Evolutionary conservation across 2,113 vertebrate species (phyloP).

Genomic region (Nerophis lumbriciformis): DNA sequence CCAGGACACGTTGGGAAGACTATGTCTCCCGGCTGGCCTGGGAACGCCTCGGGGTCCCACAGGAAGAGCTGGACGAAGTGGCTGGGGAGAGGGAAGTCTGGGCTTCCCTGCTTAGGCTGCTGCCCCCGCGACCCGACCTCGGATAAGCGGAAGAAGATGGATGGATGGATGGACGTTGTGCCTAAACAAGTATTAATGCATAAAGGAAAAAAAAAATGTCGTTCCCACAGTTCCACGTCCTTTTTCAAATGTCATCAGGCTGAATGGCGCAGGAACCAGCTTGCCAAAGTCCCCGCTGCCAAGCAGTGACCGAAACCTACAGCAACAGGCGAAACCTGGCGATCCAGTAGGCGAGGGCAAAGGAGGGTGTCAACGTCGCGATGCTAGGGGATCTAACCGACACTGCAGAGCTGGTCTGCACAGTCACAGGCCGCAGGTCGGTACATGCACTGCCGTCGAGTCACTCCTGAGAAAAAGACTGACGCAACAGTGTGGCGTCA

Average conservation of each 20-base stretch:
- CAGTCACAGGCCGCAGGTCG: constrained; percentile 56
- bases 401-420: constrained; percentile 65
- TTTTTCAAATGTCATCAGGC: constrained; percentile 41
- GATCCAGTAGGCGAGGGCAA: constrained; percentile 52
- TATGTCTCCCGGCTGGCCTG: too few relatives aligned
- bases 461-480: constrained; percentile 50
- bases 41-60: too few relatives aligned
- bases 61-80: too few relatives aligned
- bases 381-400: constrained; percentile 59
- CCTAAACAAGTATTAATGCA: too few relatives aligned
- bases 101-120: too few relatives aligned
- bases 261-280: constrained; percentile 65
- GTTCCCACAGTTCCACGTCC: background rate
- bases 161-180: too few relatives aligned
- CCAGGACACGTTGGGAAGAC: too few relatives aligned
- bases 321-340: constrained; percentile 68
- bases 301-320: constrained; percentile 69
- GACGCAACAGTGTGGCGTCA: constrained; percentile 1
- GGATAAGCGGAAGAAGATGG: too few relatives aligned
- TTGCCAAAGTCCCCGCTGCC: constrained; percentile 52
- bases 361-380: constrained; percentile 63
- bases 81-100: too few relatives aligned
- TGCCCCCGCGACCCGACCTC: too few relatives aligned
- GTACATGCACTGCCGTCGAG: constrained; percentile 38
- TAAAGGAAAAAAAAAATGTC: too few relatives aligned